phyloP scores from a whole-genome alignment of 2,888 invertebrate genomes.

The Thumatha senex region DNA sequence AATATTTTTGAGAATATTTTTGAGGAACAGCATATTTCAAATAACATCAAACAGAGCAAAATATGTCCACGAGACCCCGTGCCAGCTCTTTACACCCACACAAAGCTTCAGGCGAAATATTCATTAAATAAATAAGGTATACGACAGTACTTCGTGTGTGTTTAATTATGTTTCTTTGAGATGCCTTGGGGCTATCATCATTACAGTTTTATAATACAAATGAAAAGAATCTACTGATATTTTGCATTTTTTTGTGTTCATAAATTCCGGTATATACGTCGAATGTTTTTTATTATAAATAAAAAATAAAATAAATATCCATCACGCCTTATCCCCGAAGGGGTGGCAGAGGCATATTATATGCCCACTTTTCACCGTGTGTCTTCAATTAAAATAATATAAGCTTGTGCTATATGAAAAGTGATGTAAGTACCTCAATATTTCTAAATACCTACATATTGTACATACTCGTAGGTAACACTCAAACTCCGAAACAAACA shows the following conservation, averaged over 20 bases:
- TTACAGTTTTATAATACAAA: background rate
- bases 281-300: too few relatives aligned
- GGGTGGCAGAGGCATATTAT: too few relatives aligned
- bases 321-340: too few relatives aligned
- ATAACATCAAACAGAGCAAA: background rate
- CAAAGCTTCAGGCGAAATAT: background rate
- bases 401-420: too few relatives aligned
- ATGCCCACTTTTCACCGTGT: too few relatives aligned
- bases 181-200: background rate
- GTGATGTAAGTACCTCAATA: too few relatives aligned
- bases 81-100: constrained; percentile 2
- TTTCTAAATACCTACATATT: too few relatives aligned
- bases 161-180: constrained; percentile 1
- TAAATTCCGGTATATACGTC: background rate
- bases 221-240: background rate
- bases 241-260: background rate
- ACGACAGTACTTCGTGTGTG: background rate
- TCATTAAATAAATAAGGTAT: constrained; percentile 1
- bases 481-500: too few relatives aligned
- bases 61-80: background rate
- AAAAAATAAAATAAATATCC: too few relatives aligned
- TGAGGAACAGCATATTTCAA: background rate
- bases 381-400: too few relatives aligned
- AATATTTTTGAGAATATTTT: background rate
- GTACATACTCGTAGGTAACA: too few relatives aligned